Evolutionary conservation across 2,113 vertebrate species (phyloP), one percentile per base, ranked within the genome.

Genomic region (Panurus biarmicus): DNA sequence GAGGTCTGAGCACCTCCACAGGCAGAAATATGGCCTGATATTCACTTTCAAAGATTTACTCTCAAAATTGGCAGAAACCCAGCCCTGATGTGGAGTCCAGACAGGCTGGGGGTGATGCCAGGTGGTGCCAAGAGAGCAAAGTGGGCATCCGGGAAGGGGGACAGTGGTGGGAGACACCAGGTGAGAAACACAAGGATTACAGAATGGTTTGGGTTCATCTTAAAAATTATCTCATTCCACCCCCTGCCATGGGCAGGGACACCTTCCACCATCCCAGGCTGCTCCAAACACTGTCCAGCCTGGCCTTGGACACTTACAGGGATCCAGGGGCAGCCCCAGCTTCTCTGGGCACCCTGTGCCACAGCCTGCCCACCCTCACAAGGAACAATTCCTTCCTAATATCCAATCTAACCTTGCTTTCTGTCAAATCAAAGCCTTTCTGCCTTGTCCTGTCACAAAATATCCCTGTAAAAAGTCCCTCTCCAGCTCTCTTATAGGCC

Each of bases 151-250:
- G 38, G n/a, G 10, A 36, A 45, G 13, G 6, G 31, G 23, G 5
- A 18, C 0, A 14, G 40, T 0, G 7, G 10, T 5, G 4, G 23
- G 23, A 80, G 56, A 38, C 42, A 84, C 10, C 40, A 11, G 0
- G 4, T 18, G 48, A 26, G 66, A 38, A 77, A 61, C 19, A 38
- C 12, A 45, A 26, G 18, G 44, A 66, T 36, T 70, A 60, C 11
- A 14, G 36, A 36, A 73, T 24, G 29, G 17, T 23, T 13, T 82
- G 47, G 18, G n/a, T 26, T 54, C 17, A 54, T 31, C 40, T 42
- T 23, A 28, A 70, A 20, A 7, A 6, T 22, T 8, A 48, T 10
- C 40, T 42, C 8, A 23, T 48, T 40, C 35, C 40, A 61, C 2
- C 28, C 35, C 16, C 7, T 45, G 38, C 45, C 45, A 29, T 12